A percentile compares a stretch with the other conserved stretches of the same genome.
phyloP scores from a whole-genome alignment of 2,888 invertebrate species.

The Anarsia innoxiella region DNA sequence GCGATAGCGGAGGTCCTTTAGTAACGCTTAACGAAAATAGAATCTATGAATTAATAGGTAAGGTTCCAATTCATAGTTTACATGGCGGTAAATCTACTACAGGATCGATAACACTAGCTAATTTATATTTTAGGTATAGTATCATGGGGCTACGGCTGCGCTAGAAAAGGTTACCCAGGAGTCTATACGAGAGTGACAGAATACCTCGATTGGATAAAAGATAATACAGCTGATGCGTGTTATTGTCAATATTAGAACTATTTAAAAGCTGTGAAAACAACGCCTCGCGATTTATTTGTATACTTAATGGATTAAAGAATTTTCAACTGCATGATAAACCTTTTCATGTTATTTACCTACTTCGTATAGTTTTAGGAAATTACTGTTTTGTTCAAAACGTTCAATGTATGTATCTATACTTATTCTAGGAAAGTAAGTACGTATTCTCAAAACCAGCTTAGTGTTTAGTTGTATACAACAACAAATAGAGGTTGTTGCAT shows the following conservation, averaged over 20 bases:
- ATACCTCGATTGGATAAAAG: slow-evolving; percentile 87
- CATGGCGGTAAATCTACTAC: neutral
- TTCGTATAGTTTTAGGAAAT: no score
- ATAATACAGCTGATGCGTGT: slow-evolving; percentile 84
- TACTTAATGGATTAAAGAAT: no score
- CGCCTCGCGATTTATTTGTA: no score
- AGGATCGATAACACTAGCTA: neutral
- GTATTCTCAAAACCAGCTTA: slow-evolving; percentile 13
- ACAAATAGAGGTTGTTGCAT: slow-evolving; percentile 26
- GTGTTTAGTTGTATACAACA: slow-evolving; percentile 6
- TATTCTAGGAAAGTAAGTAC: no score
- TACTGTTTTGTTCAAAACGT: no score
- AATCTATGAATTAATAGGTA: slow-evolving; percentile 86
- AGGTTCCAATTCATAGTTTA: slow-evolving; percentile 18
- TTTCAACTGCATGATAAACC: no score
- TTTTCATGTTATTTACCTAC: no score
- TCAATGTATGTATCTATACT: no score
- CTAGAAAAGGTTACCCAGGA: slow-evolving; percentile 87
- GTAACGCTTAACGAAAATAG: slow-evolving; percentile 79
- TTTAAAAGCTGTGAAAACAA: no score
- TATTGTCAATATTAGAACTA: slow-evolving; percentile 80
- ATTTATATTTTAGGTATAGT: slow-evolving; percentile 79
- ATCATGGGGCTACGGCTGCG: slow-evolving; percentile 93
- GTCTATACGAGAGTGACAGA: slow-evolving; percentile 89
- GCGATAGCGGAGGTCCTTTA: slow-evolving; percentile 86